phyloP scores from a whole-genome alignment of 1,140 invertebrate genomes.

The Lepidotrigona ventralis region DNA sequence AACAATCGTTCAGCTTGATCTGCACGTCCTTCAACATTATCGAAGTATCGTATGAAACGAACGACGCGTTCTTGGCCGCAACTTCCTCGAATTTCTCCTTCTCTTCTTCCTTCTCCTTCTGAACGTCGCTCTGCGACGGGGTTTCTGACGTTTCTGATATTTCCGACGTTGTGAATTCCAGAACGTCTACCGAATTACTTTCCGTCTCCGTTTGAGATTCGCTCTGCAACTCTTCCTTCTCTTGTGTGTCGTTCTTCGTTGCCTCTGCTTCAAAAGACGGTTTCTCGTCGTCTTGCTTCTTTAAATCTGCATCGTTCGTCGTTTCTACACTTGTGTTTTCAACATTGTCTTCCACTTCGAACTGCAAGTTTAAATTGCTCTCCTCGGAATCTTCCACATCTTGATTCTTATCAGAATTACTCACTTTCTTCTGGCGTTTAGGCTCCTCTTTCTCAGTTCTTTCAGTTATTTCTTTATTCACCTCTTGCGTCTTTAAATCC shows the following conservation, averaged over 20 bases:
- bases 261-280: neutral
- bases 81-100: conserved; percentile 21
- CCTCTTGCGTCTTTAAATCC: neutral
- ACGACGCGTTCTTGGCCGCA: conserved; percentile 51
- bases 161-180: conserved; percentile 70
- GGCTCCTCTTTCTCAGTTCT: neutral
- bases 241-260: conserved; percentile 27
- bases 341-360: conserved; percentile 44
- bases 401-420: conserved; percentile 11
- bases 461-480: neutral
- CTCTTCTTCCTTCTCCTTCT: conserved; percentile 52
- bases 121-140: conserved; percentile 23
- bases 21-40: conserved; percentile 73
- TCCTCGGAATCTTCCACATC: conserved; percentile 42
- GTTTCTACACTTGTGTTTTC: conserved; percentile 40
- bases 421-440: conserved; percentile 14
- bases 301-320: neutral
- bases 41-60: conserved; percentile 67
- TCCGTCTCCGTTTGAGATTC: conserved; percentile 57
- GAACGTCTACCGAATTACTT: conserved; percentile 63
- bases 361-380: conserved; percentile 51
- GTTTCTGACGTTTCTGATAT: conserved; percentile 51
- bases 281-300: conserved; percentile 17
- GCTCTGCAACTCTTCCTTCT: conserved; percentile 56
- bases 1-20: conserved; percentile 73